Percentiles rank a stretch among this genome's conserved stretches.
Conservation (phyloP, 2,888 invertebrate species). For the Caenorhabditis imperialis region DNA sequence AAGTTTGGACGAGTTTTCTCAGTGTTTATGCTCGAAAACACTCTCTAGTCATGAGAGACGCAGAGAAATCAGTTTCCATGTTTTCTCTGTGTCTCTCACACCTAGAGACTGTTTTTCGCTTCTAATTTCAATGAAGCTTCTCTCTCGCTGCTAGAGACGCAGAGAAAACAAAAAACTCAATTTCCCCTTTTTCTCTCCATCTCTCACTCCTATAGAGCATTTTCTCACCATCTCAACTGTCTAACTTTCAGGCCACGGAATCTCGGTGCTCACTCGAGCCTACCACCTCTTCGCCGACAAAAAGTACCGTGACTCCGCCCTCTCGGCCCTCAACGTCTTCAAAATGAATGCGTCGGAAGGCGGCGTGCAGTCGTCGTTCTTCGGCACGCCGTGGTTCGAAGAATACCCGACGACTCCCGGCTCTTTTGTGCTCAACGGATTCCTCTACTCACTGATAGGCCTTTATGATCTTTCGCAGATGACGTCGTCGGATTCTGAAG, state of each 20-base stretch:
- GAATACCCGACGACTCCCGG: slow-evolving; percentile 97
- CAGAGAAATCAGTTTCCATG: too few relatives aligned
- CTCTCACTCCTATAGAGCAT: too few relatives aligned
- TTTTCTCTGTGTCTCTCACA: too few relatives aligned
- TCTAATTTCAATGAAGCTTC: too few relatives aligned
- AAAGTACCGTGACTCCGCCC: slow-evolving; percentile 87
- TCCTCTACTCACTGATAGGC: slow-evolving; percentile 95
- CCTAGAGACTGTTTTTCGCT: too few relatives aligned
- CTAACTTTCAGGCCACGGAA: slow-evolving; percentile 83
- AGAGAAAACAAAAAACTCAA: too few relatives aligned
- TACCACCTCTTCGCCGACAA: slow-evolving; percentile 81
- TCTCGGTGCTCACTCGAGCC: slow-evolving; percentile 93
- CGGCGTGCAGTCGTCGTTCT: slow-evolving; percentile 86
- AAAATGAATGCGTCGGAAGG: slow-evolving; percentile 81
- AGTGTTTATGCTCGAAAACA: too few relatives aligned
- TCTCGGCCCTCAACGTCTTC: slow-evolving; percentile 87
- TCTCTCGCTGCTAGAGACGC: too few relatives aligned
- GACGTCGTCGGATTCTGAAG: neutral
- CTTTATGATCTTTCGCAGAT: slow-evolving; percentile 86
- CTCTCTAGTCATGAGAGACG: too few relatives aligned
- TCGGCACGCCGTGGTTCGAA: slow-evolving; percentile 88
- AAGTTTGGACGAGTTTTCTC: too few relatives aligned
- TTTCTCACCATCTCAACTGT: too few relatives aligned
- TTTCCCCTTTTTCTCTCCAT: too few relatives aligned
- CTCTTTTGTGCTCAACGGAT: slow-evolving; percentile 96